Evolutionary conservation across 2,797 vertebrate genomes (phyloP).

Genomic region (Myripristis jacobus): DNA sequence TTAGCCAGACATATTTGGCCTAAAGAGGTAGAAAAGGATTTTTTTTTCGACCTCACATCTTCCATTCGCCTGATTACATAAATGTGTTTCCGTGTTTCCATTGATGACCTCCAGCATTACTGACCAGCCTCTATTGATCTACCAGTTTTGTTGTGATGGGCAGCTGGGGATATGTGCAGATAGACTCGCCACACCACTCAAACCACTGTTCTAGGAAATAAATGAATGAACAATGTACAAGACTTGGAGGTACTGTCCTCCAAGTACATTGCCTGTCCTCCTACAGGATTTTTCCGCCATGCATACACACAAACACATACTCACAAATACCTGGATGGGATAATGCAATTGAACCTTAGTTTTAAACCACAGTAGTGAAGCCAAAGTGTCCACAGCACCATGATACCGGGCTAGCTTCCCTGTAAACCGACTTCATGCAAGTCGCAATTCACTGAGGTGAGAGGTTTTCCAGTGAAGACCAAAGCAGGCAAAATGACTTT

Average conservation of each 20-base stretch:
- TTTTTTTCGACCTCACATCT: conserved; percentile 47
- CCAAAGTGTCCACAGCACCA: too few species aligned
- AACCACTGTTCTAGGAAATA: conserved; percentile 26
- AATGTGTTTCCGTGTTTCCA: conserved; percentile 70
- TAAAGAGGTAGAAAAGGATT: conserved; percentile 24
- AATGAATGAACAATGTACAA: conserved; percentile 11
- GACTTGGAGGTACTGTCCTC: neutral
- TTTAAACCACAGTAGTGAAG: too few species aligned
- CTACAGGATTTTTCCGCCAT: neutral
- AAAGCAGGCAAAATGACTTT: too few species aligned
- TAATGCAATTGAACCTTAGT: neutral
- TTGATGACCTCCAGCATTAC: conserved; percentile 71
- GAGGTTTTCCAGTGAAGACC: too few species aligned
- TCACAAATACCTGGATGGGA: neutral
- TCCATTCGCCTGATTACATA: conserved; percentile 71
- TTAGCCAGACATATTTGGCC: conserved; percentile 6
- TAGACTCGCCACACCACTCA: conserved; percentile 28
- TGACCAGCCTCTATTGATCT: conserved; percentile 71
- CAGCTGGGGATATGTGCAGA: conserved; percentile 49
- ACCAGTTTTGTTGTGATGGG: conserved; percentile 57
- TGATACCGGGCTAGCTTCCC: too few species aligned
- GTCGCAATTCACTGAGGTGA: too few species aligned
- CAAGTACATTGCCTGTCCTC: too few species aligned
- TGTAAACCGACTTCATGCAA: too few species aligned
- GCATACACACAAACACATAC: neutral